Evolutionary conservation across 1,140 invertebrate species (phyloP).

Genomic region (Chlorops oryzae): DNA sequence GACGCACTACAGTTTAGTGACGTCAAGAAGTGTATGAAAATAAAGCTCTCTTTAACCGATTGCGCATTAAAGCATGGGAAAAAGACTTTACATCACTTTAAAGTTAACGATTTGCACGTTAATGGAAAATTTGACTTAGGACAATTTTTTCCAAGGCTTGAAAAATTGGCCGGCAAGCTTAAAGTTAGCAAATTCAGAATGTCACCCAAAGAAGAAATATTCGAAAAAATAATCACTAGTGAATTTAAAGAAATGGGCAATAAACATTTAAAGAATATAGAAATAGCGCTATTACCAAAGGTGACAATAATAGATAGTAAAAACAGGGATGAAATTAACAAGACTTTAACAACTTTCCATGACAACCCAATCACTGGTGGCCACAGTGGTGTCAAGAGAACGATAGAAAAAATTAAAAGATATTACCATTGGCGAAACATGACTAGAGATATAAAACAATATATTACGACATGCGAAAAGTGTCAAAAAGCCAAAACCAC

Average conservation of each 20-base stretch:
- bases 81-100: background rate
- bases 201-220: conserved; percentile 1
- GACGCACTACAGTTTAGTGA: background rate
- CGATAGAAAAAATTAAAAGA: conserved; percentile 1
- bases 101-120: background rate
- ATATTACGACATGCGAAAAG: conserved; percentile 6
- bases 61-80: background rate
- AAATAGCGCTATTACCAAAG: conserved; percentile 1
- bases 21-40: background rate
- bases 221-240: background rate
- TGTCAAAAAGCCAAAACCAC: conserved; percentile 5
- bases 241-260: conserved; percentile 6
- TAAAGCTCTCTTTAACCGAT: background rate
- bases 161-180: background rate
- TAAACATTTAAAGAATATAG: conserved; percentile 3
- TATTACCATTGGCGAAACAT: conserved; percentile 9
- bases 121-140: conserved; percentile 5
- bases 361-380: background rate
- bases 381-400: too few species aligned
- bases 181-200: background rate
- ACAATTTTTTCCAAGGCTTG: conserved; percentile 1
- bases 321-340: background rate
- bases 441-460: conserved; percentile 1
- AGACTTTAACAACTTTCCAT: background rate
- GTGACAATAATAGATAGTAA: background rate